These are phyloP conservation scores for Lanius collurio DNA, from an alignment of 2,113 vertebrate genomes.

Conservation along the genomic window DNA sequence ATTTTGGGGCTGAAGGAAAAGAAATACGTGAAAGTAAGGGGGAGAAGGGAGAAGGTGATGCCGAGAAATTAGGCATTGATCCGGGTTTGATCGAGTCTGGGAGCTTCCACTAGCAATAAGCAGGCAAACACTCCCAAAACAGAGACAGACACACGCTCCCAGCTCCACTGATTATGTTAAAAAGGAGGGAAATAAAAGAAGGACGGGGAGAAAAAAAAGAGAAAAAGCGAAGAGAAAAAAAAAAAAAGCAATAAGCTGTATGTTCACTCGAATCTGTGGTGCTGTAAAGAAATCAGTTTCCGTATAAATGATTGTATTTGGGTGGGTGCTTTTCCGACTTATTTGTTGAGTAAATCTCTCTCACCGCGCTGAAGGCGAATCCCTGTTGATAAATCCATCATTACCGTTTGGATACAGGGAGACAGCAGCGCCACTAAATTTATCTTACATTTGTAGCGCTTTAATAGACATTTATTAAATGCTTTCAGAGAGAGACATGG, in stretches of 20 bases:
- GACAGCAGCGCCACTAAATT: conserved; percentile 82
- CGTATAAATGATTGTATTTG: conserved; percentile 73
- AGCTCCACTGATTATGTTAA: background rate
- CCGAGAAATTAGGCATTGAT: conserved; percentile 23
- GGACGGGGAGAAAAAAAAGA: background rate
- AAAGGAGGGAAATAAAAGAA: background rate
- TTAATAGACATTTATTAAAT: conserved; percentile 91
- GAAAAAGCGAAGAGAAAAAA: fast-evolving
- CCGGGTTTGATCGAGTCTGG: conserved; percentile 6
- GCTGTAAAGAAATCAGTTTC: conserved; percentile 54
- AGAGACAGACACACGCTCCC: background rate
- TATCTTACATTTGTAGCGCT: conserved; percentile 84
- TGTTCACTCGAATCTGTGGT: background rate
- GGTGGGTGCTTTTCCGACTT: conserved; percentile 69
- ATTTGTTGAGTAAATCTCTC: conserved; percentile 79
- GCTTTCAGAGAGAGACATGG: conserved; percentile 84
- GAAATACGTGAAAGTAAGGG: background rate
- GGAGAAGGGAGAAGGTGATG: background rate
- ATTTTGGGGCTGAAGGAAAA: conserved; percentile 1
- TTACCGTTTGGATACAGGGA: conserved; percentile 79
- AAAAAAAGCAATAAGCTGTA: background rate
- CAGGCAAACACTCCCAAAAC: background rate
- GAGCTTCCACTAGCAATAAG: background rate
- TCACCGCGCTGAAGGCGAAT: conserved; percentile 77
- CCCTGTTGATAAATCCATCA: conserved; percentile 85